Evolutionary conservation across 1,140 invertebrate species (phyloP), one percentile per base, ranked within the genome.

Genomic region (Anagrus nilaparvatae): DNA sequence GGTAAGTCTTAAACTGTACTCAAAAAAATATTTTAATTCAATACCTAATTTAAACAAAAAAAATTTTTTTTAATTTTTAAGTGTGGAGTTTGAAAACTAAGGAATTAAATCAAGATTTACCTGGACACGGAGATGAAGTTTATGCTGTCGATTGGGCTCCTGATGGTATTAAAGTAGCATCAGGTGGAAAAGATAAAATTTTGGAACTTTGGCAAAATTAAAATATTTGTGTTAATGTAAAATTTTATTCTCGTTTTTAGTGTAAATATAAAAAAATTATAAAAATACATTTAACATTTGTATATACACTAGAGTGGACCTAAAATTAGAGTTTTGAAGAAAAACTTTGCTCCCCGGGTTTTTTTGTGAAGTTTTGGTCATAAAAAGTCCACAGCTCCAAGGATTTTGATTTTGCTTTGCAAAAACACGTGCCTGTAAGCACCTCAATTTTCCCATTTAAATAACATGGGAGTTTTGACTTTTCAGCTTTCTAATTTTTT

Each of bases 121-220:
- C 97, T 8, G 97, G 97, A 1, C 96, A 99, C 76, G 91, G 88
- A n/a, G 95, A 98, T 74, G 91, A 98, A 70, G 88, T 99, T 13
- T 99, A 85, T 73, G 90, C 92, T 12, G 89, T 99, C 3, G 97
- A 99, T 67, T 99, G 97, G 96, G 90, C 94, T 46, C 92, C 94
- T 3, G 91, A 98, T 74, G 93, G 95, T 17, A 76, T 84, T 25
- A 76, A 79, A 58, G 96, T 99, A 18, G 95, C 82, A 21, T 97
- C 92, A 50, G 97, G 95, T n/a, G 95, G 96, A 29, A 99, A 98
- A 73, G 97, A 99, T 62, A 97, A 96, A 77, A 79, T 98, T 33
- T 75, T 99, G 9, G 94, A 93, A 78, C 67, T 99, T 76, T 99
- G 64, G 63, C 65, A 68, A 46, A 65, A 68, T 53, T 68, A 43